These are phyloP conservation scores for Drosophila antonietae DNA, from an alignment of 2,888 invertebrate genomes.

Conservation along the genomic window DNA sequence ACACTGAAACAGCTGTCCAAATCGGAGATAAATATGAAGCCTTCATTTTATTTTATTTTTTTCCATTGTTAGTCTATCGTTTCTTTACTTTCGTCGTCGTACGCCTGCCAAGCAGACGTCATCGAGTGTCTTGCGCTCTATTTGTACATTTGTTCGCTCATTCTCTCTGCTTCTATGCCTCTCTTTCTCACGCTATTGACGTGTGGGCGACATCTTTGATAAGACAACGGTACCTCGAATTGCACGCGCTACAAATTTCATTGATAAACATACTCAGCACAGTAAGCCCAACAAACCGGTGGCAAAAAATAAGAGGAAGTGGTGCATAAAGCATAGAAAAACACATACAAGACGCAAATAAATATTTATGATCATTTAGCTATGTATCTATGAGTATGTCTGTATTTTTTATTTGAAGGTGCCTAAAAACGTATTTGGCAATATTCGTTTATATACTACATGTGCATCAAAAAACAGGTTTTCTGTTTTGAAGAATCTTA, in stretches of 20 bases:
- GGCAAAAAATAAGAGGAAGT: constrained; percentile 53
- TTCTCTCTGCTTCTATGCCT: not conserved
- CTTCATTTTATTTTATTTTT: constrained; percentile 6
- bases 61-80: constrained; percentile 4
- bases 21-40: constrained; percentile 38
- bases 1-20: constrained; percentile 64
- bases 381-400: not conserved
- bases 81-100: constrained; percentile 24
- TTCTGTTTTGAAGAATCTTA: not conserved
- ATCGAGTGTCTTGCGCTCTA: constrained; percentile 26
- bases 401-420: not conserved
- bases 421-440: constrained; percentile 9
- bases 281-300: constrained; percentile 13
- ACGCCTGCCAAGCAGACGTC: constrained; percentile 46
- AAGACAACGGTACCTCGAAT: constrained; percentile 45
- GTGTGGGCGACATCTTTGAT: constrained; percentile 33
- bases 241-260: constrained; percentile 63
- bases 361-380: constrained; percentile 22
- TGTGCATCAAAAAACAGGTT: constrained; percentile 24
- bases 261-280: constrained; percentile 53
- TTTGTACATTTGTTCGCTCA: constrained; percentile 3
- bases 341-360: constrained; percentile 27
- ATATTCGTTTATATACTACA: constrained; percentile 9
- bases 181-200: constrained; percentile 12
- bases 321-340: constrained; percentile 58